Base-by-base conservation (phyloP, 2,888 invertebrate species). In the Frankliniella intonsa region DNA sequence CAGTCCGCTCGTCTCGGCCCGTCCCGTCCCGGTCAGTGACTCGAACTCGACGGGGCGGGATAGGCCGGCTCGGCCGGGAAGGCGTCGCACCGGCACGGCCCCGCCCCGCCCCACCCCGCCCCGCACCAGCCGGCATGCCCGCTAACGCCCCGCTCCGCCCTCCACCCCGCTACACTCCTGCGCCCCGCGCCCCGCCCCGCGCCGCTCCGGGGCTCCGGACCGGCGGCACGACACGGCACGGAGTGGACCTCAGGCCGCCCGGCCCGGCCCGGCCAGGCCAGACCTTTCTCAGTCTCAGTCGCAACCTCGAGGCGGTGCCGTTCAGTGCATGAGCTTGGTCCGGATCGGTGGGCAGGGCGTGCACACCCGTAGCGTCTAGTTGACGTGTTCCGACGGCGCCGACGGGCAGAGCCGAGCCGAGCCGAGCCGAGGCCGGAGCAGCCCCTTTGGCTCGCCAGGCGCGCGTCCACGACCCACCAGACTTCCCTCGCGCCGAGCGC, bases 31-130 rank as follows among this genome's bases (percentile, higher is more conserved):
- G 69, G 69, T 76, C 69, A 76, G 69, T 76, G 69, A 76, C 69
- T 69, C 69, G 69, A 69, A 22, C 69, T 76, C 69, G 69, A 25
- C 69, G 69, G 69, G 69, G 25, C 69, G 69, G 69, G 69, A 22
- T 25, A 25, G 69, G 69, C 69, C 9, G 69, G 69, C 8, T 25
- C 12, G 69, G 69, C 69, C 9, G 69, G 69, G 69, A n/a, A 11
- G n/a, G 62, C 62, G 62, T 62, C 62, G 62, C 62, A 62, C 17
- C 62, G 62, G 62, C 62, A 62, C 19, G 5, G 69, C 69, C 69
- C 25, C 22, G 22, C 69, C 10, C 10, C 8, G 25, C 22, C 25
- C 69, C 25, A 5, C 69, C 12, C 25, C 10, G 69, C 25, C 69
- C 69, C 69, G 69, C 22, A 3, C 38, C 38, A 38, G 38, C 38